phyloP scores from a whole-genome alignment of 2,113 vertebrate genomes.

The Aramus guarauna region DNA sequence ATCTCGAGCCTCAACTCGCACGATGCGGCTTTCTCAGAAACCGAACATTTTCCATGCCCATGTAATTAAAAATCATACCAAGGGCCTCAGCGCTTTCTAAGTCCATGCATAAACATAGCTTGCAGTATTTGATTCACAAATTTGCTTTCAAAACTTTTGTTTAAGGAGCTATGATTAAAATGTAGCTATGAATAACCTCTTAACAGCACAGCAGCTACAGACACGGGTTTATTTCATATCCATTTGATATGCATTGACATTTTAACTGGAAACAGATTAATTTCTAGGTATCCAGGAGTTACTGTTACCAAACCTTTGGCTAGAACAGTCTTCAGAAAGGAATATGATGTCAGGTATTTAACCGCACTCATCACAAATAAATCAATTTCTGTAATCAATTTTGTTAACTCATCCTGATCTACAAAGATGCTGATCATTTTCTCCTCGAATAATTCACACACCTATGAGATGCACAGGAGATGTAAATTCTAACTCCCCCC shows the following conservation, averaged over 20 bases:
- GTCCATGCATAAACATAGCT: not conserved
- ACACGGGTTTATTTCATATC: not conserved
- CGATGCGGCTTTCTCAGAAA: not conserved
- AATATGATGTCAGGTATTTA: not conserved
- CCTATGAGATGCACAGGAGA: not conserved
- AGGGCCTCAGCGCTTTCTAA: not conserved
- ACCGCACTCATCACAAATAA: not conserved
- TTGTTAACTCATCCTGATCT: constrained; percentile 18
- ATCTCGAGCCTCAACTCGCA: not conserved
- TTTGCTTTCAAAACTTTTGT: not conserved
- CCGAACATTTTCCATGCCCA: not conserved
- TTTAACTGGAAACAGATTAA: constrained; percentile 9
- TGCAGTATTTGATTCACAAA: not conserved
- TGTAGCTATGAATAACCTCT: constrained; percentile 1
- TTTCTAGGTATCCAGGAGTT: constrained; percentile 4
- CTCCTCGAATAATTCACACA: not conserved
- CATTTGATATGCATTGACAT: constrained; percentile 1
- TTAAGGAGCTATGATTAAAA: constrained; percentile 15
- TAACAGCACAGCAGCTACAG: not conserved
- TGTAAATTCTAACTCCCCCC: not conserved
- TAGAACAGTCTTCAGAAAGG: not conserved
- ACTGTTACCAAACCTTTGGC: not conserved
- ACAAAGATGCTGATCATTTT: not conserved
- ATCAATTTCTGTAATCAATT: not conserved
- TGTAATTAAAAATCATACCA: not conserved